Evolutionary conservation across 2,113 vertebrate genomes (phyloP), one percentile per base, ranked within the genome.

Genomic region (Paramisgurnus dabryanus): DNA sequence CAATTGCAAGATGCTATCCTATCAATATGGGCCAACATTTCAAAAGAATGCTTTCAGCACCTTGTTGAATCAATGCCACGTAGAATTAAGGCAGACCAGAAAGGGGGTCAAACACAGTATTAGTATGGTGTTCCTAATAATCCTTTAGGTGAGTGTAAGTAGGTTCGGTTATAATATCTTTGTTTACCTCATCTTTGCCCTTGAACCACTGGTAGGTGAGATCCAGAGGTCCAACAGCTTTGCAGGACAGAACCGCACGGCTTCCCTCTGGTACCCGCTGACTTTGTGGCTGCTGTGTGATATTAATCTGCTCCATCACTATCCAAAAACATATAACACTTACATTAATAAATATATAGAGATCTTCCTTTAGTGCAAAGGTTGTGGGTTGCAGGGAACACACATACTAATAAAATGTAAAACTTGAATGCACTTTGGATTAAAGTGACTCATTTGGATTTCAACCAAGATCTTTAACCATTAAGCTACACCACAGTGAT

Each of bases 151-250:
- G 27, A 34, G 27, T 34, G 27, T 34, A 11, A 67, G 40, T 13
- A 10, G 7, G 10, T 63, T 68, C 6, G 9, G 40, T 76, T 22
- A 27, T 8, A 66, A 18, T 69, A 9, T 57, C 18, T 12, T 18
- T 55, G 15, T 39, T 7, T 22, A 60, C 95, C 94, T 95, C 93
- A 11, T 76, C 85, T 85, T 90, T 94, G 74, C 93, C 92, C 11
- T 86, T 92, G 90, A 96, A 95, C 94, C 95, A 95, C 87, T 95
- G 95, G 88, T 95, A 95, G 0, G 0, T 0, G 0, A 96, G 90
- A 6, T 91, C 92, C 0, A 88, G 85, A 0, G 92, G 92, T 13
- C 94, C 94, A 0, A 71, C 64, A 0, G 92, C 94, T 61, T 78
- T 86, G 87, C 95, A 96, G 80, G 80, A 89, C 83, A 96, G 80